phyloP scores from a whole-genome alignment of 2,797 vertebrate species.

The Tachyglossus aculeatus region DNA sequence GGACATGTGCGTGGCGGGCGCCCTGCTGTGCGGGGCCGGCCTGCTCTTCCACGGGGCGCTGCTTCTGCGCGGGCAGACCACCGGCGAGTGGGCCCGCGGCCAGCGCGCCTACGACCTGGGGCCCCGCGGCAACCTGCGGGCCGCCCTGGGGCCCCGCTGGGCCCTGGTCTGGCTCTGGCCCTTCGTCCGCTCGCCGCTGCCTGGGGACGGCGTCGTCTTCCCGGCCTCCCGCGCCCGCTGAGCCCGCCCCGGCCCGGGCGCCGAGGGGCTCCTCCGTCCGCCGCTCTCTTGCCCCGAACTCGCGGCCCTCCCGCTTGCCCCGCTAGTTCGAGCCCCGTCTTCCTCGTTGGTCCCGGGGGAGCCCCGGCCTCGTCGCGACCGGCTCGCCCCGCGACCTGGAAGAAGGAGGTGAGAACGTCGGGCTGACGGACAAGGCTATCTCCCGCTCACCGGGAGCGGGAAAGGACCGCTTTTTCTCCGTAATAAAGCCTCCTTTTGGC shows the following conservation, averaged over 20 bases:
- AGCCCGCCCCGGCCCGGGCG: conserved; percentile 77
- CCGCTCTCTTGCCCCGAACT: too few relatives aligned
- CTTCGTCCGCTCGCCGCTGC: conserved; percentile 81
- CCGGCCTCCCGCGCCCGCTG: conserved; percentile 77
- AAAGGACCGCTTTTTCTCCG: neutral
- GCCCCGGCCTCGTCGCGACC: neutral
- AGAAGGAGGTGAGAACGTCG: neutral
- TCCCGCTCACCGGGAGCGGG: neutral
- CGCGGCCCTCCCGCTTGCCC: neutral
- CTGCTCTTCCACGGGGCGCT: conserved; percentile 86
- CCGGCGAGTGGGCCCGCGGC: conserved; percentile 86
- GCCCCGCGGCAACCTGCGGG: conserved; percentile 74
- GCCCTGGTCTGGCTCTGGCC: conserved; percentile 86
- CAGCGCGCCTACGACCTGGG: conserved; percentile 79
- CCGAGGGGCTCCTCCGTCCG: conserved; percentile 30
- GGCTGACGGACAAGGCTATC: neutral
- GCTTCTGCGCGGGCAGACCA: conserved; percentile 86
- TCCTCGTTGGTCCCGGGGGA: neutral
- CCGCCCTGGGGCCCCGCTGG: conserved; percentile 82
- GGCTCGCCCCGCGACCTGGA: neutral
- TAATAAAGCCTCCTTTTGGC: neutral
- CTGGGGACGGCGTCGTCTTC: conserved; percentile 87
- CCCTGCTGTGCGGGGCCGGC: conserved; percentile 85
- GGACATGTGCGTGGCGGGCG: conserved; percentile 84
- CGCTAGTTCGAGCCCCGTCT: neutral